These are phyloP conservation scores for Metalampra italica DNA, from an alignment of 2,888 invertebrate genomes.

Conservation along the genomic window DNA sequence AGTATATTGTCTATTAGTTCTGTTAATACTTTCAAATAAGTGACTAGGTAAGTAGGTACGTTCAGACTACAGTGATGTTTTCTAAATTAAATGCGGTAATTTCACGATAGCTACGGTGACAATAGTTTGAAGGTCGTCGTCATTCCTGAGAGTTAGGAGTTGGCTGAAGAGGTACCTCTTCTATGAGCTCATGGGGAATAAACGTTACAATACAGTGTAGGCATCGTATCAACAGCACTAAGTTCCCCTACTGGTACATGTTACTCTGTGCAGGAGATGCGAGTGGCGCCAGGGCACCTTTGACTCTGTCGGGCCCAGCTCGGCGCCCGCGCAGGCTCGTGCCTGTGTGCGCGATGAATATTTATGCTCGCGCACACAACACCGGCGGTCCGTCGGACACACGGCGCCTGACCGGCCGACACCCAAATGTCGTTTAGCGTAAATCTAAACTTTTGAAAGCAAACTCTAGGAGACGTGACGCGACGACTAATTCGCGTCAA, in stretches of 20 bases:
- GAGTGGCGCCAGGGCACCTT: slow-evolving; percentile 51
- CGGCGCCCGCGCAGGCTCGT: slow-evolving; percentile 37
- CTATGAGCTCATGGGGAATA: too few relatives aligned
- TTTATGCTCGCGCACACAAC: slow-evolving; percentile 50
- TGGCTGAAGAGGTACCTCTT: too few relatives aligned
- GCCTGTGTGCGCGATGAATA: slow-evolving; percentile 48
- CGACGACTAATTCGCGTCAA: slow-evolving; percentile 46
- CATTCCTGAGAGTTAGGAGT: too few relatives aligned
- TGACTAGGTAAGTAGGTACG: too few relatives aligned
- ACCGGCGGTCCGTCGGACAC: slow-evolving; percentile 33
- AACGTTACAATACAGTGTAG: too few relatives aligned
- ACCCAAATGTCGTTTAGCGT: slow-evolving; percentile 62
- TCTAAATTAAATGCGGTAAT: too few relatives aligned
- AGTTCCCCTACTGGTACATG: slow-evolving; percentile 3
- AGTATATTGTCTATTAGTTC: too few relatives aligned
- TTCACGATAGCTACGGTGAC: too few relatives aligned
- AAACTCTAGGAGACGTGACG: slow-evolving; percentile 55
- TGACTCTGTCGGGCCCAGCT: slow-evolving; percentile 42
- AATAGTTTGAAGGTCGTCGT: too few relatives aligned
- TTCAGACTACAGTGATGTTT: too few relatives aligned
- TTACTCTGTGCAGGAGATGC: slow-evolving; percentile 25
- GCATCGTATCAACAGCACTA: background rate
- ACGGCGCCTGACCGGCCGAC: slow-evolving; percentile 40
- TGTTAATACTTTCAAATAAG: too few relatives aligned
- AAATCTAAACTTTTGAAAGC: slow-evolving; percentile 67